Evolutionary conservation across 1,140 invertebrate genomes (phyloP), one percentile per base, ranked within the genome.

Genomic region (Tribolium madens): DNA sequence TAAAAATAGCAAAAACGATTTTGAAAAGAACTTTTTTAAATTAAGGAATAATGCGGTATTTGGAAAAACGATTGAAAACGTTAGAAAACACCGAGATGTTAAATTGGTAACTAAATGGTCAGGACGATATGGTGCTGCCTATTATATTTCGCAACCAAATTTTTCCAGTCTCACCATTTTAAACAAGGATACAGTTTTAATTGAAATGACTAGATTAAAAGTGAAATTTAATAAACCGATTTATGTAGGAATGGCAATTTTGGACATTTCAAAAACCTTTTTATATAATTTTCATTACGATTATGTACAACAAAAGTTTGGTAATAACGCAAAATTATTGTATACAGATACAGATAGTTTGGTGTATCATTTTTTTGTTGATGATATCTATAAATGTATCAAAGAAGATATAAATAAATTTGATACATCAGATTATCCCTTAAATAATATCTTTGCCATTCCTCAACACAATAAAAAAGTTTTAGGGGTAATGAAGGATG

Each of bases 401-500:
- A 48, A 48, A 48, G 47, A 48, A 10, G 14, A 48, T 15, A 60
- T 21, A 7, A 0, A 21, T 12, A n/a, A 4, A 21, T 57, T 57
- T 57, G 13, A 57, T 57, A 57, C 52, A 14, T 14, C 12, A 17
- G 52, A 57, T 57, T 57, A 57, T 57, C 2, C n/a, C 4, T 6
- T 6, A 31, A 31, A 31, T 31, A 31, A 31, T 31, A 6, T 31
- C n/a, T 80, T 50, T 70, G 13, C 42, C 3, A 81, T 80, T 2
- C 77, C 79, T 12, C 26, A 73, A 31, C 75, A 76, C 33, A 87
- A 88, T 78, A n/a, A 86, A 79, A 88, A 88, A 72, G 83, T 87
- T 1, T 14, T 87, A 5, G 87, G 87, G 5, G 85, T 87, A 81
- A 85, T 88, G 76, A 89, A 87, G 82, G 86, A 88, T 83, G 87